Evolutionary conservation across 2,888 invertebrate genomes (phyloP).

Genomic region (Himalopsyche kuldschensis): DNA sequence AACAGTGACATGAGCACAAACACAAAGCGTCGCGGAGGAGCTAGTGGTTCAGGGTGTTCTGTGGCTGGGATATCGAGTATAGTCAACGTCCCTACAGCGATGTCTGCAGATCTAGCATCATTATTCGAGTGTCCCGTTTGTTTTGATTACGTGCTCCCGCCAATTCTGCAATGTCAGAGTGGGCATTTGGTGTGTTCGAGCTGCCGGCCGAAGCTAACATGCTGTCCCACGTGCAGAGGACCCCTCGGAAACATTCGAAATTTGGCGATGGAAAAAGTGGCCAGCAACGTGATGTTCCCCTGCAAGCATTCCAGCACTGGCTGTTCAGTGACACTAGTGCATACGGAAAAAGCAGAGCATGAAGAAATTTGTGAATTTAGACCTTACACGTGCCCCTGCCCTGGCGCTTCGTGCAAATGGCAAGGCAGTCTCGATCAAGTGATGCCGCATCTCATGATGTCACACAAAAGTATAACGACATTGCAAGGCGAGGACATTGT

Average conservation of each 20-base stretch:
- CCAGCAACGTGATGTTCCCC: slow-evolving; percentile 96
- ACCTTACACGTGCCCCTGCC: slow-evolving; percentile 98
- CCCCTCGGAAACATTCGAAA: slow-evolving; percentile 96
- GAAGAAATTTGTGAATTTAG: slow-evolving; percentile 98
- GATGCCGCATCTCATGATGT: slow-evolving; percentile 97
- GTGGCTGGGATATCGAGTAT: slow-evolving; percentile 22
- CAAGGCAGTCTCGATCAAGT: slow-evolving; percentile 97
- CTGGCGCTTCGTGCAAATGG: slow-evolving; percentile 99
- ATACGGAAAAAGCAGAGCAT: slow-evolving; percentile 98
- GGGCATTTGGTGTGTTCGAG: slow-evolving; percentile 98
- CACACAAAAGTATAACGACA: slow-evolving; percentile 97
- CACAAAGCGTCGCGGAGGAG: slow-evolving; percentile 57
- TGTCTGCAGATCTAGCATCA: slow-evolving; percentile 86
- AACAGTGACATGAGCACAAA: slow-evolving; percentile 54
- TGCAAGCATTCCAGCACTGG: slow-evolving; percentile 98
- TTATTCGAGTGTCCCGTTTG: slow-evolving; percentile 96
- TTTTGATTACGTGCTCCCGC: slow-evolving; percentile 98
- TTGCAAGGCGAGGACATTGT: slow-evolving; percentile 99
- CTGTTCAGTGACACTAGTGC: slow-evolving; percentile 86
- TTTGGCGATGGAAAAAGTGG: slow-evolving; percentile 99
- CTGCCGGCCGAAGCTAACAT: slow-evolving; percentile 94
- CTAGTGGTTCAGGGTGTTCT: slow-evolving; percentile 60
- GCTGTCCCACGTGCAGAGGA: slow-evolving; percentile 98
- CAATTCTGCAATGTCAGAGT: slow-evolving; percentile 97
- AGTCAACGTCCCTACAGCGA: slow-evolving; percentile 54